phyloP scores from a whole-genome alignment of 2,113 vertebrate genomes.

The Corythornis madagascariensis region DNA sequence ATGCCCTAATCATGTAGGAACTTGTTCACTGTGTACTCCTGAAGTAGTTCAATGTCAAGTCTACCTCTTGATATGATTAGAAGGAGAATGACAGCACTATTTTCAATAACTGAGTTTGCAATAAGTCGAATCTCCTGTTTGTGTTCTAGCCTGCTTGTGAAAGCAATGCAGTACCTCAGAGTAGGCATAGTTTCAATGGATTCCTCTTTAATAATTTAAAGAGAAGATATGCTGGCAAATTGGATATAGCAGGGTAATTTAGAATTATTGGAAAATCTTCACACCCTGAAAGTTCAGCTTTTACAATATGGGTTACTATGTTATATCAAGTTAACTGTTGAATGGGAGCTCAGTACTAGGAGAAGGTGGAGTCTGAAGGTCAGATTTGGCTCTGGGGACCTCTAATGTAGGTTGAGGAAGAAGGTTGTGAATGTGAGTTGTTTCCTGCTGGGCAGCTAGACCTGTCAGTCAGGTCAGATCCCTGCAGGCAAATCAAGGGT shows the following conservation, averaged over 20 bases:
- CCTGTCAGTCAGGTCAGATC: not conserved
- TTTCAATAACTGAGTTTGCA: not conserved
- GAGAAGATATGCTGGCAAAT: not conserved
- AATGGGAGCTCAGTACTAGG: not conserved
- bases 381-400: not conserved
- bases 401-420: not conserved
- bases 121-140: not conserved
- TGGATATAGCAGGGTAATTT: not conserved
- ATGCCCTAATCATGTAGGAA: not conserved
- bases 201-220: not conserved
- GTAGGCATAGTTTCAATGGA: not conserved
- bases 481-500: not conserved
- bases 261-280: not conserved
- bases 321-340: not conserved
- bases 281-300: accelerated
- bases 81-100: not conserved
- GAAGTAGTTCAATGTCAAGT: not conserved
- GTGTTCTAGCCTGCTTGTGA: not conserved
- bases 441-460: not conserved
- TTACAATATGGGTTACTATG: not conserved
- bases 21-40: not conserved
- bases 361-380: not conserved
- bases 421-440: not conserved
- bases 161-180: not conserved
- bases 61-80: not conserved